Conservation (phyloP, 2,797 vertebrate genomes). For the Sebastes kiyomatsui region DNA sequence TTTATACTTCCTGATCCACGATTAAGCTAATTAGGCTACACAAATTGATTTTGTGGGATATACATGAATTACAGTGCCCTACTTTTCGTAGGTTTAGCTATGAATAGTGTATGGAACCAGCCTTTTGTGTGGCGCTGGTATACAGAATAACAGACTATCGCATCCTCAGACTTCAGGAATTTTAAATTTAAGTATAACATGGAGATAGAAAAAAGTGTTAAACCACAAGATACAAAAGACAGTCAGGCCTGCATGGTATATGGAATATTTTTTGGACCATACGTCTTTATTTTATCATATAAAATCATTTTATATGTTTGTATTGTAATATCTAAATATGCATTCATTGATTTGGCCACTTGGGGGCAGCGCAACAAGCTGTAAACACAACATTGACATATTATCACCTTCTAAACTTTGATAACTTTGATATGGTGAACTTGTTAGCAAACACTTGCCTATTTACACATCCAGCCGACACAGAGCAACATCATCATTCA, state of each 20-base stretch:
- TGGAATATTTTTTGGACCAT: neutral
- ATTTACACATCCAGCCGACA: too few relatives aligned
- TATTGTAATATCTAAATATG: neutral
- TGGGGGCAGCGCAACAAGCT: neutral
- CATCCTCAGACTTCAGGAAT: neutral
- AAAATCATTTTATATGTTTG: neutral
- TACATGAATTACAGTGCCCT: too few relatives aligned
- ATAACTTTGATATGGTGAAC: too few relatives aligned
- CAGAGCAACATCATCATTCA: too few relatives aligned
- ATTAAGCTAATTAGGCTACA: too few relatives aligned
- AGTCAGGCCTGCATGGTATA: neutral
- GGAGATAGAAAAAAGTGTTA: neutral
- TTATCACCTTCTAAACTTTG: too few relatives aligned
- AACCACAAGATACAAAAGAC: neutral
- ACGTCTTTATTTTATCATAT: neutral
- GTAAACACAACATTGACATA: too few relatives aligned
- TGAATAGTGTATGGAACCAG: too few relatives aligned
- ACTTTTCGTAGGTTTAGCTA: too few relatives aligned
- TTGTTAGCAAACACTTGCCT: too few relatives aligned
- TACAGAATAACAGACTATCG: neutral
- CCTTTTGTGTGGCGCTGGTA: neutral
- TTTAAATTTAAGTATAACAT: neutral
- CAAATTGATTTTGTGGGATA: too few relatives aligned
- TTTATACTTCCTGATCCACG: too few relatives aligned
- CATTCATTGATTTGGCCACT: neutral